These are phyloP conservation scores for Melanotaenia nigrans DNA, from an alignment of 2,797 vertebrate species.

Conservation along the genomic window DNA sequence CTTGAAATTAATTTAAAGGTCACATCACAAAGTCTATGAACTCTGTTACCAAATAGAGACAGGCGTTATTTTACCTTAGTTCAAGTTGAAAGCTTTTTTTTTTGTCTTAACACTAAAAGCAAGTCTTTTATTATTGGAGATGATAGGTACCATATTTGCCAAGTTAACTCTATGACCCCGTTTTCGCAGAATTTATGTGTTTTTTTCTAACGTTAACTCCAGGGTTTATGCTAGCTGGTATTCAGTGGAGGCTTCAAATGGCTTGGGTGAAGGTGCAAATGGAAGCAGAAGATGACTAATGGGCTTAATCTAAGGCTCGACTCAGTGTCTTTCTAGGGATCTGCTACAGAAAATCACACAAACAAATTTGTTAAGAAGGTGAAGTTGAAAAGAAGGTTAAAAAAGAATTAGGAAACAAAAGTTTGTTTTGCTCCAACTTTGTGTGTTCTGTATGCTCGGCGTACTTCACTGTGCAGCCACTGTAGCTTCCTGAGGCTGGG, in stretches of 20 bases:
- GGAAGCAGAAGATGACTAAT: conserved; percentile 47
- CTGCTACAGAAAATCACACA: conserved; percentile 50
- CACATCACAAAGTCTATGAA: conserved; percentile 51
- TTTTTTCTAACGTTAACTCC: conserved; percentile 19
- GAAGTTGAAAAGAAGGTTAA: conserved; percentile 70
- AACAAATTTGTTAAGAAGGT: conserved; percentile 33
- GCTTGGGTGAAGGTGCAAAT: conserved; percentile 35
- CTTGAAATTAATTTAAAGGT: conserved; percentile 79
- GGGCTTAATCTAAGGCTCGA: conserved; percentile 56
- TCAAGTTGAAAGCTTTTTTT: conserved; percentile 30
- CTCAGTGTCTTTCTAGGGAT: conserved; percentile 41
- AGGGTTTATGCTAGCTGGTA: conserved; percentile 17
- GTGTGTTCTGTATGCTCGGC: conserved; percentile 28
- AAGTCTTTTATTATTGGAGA: conserved; percentile 23
- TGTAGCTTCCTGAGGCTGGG: conserved; percentile 37
- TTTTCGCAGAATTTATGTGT: conserved; percentile 39
- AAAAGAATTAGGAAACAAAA: conserved; percentile 31
- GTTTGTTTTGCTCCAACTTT: conserved; percentile 26
- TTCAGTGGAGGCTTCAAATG: conserved; percentile 36
- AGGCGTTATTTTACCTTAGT: background rate
- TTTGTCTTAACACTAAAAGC: conserved; percentile 22
- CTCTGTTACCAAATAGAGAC: conserved; percentile 34
- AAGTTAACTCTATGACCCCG: conserved; percentile 26
- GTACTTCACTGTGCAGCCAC: conserved; percentile 26
- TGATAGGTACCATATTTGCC: conserved; percentile 12